Evolutionary conservation across 1,140 invertebrate genomes (phyloP).

Genomic region (Bombus pyrosoma): DNA sequence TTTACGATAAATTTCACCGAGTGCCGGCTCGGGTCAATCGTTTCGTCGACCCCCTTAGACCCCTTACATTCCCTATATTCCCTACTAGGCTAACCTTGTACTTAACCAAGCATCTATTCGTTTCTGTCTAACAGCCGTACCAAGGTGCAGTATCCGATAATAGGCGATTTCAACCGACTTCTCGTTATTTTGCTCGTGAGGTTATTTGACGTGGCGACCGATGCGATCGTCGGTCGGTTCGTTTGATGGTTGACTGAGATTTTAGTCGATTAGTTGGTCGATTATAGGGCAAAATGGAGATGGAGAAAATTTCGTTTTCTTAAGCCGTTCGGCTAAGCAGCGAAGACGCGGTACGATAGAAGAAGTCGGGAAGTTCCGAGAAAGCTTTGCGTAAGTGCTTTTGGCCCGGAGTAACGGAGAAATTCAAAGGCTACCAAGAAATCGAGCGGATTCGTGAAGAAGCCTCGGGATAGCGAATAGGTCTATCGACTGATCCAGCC

Average conservation of each 20-base stretch:
- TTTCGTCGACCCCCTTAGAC: conserved; percentile 29
- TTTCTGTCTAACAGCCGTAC: conserved; percentile 20
- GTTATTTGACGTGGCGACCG: background rate
- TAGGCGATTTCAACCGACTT: background rate
- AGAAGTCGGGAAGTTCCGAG: background rate
- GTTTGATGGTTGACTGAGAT: background rate
- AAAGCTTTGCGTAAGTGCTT: conserved; percentile 15
- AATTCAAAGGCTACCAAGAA: conserved; percentile 36
- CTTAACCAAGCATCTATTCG: conserved; percentile 19
- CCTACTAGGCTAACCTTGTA: conserved; percentile 20
- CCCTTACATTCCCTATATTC: background rate
- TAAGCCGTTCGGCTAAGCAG: background rate
- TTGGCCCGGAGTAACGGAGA: background rate
- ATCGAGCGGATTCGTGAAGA: conserved; percentile 8
- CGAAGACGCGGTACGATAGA: background rate
- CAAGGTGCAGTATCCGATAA: background rate
- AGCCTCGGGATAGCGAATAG: conserved; percentile 1
- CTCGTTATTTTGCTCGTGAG: background rate
- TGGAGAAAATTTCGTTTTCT: conserved; percentile 5
- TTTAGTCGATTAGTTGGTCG: background rate
- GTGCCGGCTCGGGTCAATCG: conserved; percentile 59
- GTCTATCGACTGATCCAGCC: conserved; percentile 18
- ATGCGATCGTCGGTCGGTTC: background rate
- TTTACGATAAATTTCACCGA: conserved; percentile 71
- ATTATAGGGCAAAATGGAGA: background rate